Percentiles rank a stretch among this genome's conserved stretches.
Evolutionary conservation across 2,888 invertebrate species (phyloP).

Genomic region (Odontothrips loti): DNA sequence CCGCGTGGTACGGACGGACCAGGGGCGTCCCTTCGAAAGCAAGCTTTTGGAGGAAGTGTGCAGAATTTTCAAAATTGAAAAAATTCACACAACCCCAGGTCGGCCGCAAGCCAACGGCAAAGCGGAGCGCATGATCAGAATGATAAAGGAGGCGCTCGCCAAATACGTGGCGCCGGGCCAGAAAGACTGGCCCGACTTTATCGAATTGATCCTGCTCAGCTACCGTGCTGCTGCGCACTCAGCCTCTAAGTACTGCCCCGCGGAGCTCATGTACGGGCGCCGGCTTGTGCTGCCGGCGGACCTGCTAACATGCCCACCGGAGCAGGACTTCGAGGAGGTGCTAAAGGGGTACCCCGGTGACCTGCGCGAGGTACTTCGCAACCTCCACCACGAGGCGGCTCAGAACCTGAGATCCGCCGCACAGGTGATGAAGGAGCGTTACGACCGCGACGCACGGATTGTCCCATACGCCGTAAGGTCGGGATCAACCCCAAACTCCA

Average conservation of each 20-base stretch:
- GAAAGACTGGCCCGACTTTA: neutral
- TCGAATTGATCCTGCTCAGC: neutral
- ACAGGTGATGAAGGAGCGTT: neutral
- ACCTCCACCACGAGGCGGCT: neutral
- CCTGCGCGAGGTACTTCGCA: neutral
- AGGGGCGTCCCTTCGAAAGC: neutral
- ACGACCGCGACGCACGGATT: neutral
- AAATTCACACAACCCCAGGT: neutral
- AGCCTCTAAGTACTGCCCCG: neutral
- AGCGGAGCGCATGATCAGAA: neutral
- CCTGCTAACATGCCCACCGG: neutral
- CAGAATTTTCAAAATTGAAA: neutral
- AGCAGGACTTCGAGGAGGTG: neutral
- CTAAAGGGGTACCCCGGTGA: neutral
- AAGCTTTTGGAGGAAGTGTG: neutral
- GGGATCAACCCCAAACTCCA: neutral
- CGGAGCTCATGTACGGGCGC: neutral
- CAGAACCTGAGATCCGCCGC: neutral
- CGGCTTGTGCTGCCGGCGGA: neutral
- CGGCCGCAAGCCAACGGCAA: slow-evolving; percentile 7
- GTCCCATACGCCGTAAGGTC: neutral
- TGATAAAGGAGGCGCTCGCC: neutral
- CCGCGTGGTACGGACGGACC: neutral
- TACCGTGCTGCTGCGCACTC: neutral
- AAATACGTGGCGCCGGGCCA: neutral